Conservation (phyloP, 2,888 invertebrate species). For the Anthophora plumipes region DNA sequence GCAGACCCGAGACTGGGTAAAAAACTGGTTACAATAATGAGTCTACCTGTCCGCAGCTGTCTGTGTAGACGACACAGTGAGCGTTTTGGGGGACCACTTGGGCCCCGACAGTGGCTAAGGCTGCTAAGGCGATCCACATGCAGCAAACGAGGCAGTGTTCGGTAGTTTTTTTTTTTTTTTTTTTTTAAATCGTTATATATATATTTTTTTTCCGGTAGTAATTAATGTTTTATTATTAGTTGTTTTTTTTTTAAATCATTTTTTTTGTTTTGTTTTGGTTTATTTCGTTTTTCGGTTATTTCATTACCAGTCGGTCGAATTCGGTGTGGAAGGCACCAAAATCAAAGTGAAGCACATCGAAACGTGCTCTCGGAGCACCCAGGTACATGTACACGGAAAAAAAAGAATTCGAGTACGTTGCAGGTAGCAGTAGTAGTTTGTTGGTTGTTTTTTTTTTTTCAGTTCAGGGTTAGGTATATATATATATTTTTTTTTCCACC, state of each 20-base stretch:
- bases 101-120: constrained; percentile 88
- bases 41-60: constrained; percentile 97
- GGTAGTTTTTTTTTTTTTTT: constrained; percentile 79
- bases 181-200: constrained; percentile 13
- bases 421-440: constrained; percentile 16
- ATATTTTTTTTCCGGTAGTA: constrained; percentile 68
- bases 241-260: constrained; percentile 48
- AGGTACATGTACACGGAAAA: constrained; percentile 82
- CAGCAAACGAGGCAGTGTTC: constrained; percentile 86
- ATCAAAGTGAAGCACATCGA: constrained; percentile 81
- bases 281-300: constrained; percentile 49
- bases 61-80: constrained; percentile 97
- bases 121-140: constrained; percentile 86
- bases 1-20: constrained; percentile 82
- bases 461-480: constrained; percentile 5
- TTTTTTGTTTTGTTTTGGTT: constrained; percentile 42
- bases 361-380: constrained; percentile 83
- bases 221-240: constrained; percentile 57
- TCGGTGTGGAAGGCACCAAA: constrained; percentile 82
- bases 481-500: constrained; percentile 31
- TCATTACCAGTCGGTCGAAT: constrained; percentile 82
- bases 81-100: constrained; percentile 92
- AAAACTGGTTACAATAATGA: constrained; percentile 85
- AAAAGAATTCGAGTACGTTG: constrained; percentile 63
- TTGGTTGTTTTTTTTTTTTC: constrained; percentile 59